Evolutionary conservation across 2,888 invertebrate species (phyloP), one percentile per base, ranked within the genome.

Genomic region (Acrobasis repandana): DNA sequence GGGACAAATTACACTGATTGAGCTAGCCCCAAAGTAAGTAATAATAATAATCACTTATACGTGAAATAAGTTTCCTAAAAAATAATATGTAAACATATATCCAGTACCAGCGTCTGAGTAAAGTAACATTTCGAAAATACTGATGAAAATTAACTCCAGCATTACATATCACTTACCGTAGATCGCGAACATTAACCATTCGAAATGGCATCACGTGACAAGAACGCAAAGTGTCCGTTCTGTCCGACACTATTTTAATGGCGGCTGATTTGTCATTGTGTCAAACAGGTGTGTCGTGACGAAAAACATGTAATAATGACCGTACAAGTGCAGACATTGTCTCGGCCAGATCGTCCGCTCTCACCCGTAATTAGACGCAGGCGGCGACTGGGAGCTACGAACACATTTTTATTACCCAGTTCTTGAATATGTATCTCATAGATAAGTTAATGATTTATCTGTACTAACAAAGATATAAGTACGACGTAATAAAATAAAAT

Each of bases 291-390:
- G 80, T 81, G 75, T 79, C 81, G 79, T 79, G 79, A 79, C 76
- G 79, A 79, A 82, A 83, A 82, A 83, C 79, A 79, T 69, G 77
- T 80, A 79, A 76, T 83, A 82, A 84, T 78, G 75, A 76, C 76
- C 79, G 75, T 75, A 80, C 76, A 77, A 84, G 79, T 79, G 82
- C 77, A 77, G 79, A 82, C 83, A 82, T 81, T 83, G 85, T 83
- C 80, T 79, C 75, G 68, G 65, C 67, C 76, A 75, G 76, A 82
- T 80, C 77, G 75, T 64, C 58, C 75, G 74, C 76, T 80, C 79
- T 80, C 79, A 74, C 78, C 76, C 72, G 77, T 76, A 83, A 85
- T 86, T 85, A 85, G 76, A 79, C 74, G 74, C 77, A 74, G 73
- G 70, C 71, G 75, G 62, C 62, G 49, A 74, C 61, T 54, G 59